phyloP scores from a whole-genome alignment of 2,888 invertebrate genomes.

The Drosophila prolongata region DNA sequence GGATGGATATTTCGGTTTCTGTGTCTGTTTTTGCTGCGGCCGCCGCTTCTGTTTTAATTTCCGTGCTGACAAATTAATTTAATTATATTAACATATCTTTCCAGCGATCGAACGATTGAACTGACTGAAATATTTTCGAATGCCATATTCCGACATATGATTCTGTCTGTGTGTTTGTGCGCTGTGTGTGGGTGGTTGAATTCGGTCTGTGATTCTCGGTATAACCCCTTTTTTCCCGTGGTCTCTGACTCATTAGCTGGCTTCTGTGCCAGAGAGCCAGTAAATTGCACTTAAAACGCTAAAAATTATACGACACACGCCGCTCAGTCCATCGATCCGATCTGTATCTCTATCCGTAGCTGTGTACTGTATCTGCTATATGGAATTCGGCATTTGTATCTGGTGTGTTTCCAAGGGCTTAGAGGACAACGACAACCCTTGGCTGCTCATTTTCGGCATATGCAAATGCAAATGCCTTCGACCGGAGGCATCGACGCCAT shows the following conservation, averaged over 20 bases:
- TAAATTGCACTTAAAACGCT: slow-evolving; percentile 79
- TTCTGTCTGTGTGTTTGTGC: slow-evolving; percentile 16
- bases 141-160: neutral
- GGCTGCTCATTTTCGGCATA: slow-evolving; percentile 73
- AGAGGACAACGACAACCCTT: slow-evolving; percentile 58
- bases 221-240: slow-evolving; percentile 39
- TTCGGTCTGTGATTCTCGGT: slow-evolving; percentile 37
- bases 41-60: slow-evolving; percentile 67
- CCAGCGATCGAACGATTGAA: slow-evolving; percentile 66
- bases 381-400: neutral
- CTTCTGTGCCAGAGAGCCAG: slow-evolving; percentile 8
- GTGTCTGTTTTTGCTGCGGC: slow-evolving; percentile 21
- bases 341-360: slow-evolving; percentile 43
- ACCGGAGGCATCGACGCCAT: slow-evolving; percentile 51
- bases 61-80: slow-evolving; percentile 81
- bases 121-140: slow-evolving; percentile 56
- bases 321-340: slow-evolving; percentile 8
- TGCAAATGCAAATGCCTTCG: slow-evolving; percentile 67
- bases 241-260: slow-evolving; percentile 69
- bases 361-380: slow-evolving; percentile 8
- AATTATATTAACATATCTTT: slow-evolving; percentile 82
- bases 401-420: slow-evolving; percentile 62
- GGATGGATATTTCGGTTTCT: slow-evolving; percentile 22
- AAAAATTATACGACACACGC: slow-evolving; percentile 78
- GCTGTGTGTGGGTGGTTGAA: slow-evolving; percentile 26